Base-by-base conservation (phyloP, 53 echinoderm and acorn worm genomes). In the Luidia sarsii region DNA sequence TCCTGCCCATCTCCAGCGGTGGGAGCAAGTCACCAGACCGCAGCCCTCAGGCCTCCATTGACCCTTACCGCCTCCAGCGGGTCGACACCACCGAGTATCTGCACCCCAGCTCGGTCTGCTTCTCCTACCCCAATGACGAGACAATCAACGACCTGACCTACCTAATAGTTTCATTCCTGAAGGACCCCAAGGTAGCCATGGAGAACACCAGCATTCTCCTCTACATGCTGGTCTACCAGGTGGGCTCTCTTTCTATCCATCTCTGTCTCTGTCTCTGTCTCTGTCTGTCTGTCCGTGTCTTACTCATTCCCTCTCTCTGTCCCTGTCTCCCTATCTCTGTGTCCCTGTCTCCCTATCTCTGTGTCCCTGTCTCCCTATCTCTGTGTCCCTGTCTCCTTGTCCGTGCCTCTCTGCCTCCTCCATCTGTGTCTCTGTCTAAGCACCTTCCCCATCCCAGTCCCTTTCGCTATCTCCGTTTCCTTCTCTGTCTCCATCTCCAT, bases 91-190 rank as follows among this genome's bases (percentile, higher is more conserved):
- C 80, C 14, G 99, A 99, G 63, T 99, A 83, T 62, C 84, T 83
- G 36, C 99, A 99, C 64, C 99, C 99, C 3, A 91, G 90, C 61
- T 80, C 84, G 9, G 94, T 99, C 52, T 91, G 89, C 43, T 99
- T 94, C 87, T 80, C 86, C 80, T 99, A 99, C 53, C 89, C 91
- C 32, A 94, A 93, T 65, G 99, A 99, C 21, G 99, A 99, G 59
- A 89, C 91, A 3, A 90, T 99, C 64, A 89, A 82, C 41, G 99
- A 99, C 33, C 68, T 99, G 66, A 87, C 91, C 0, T 93, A 90
- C 56, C 66, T 99, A 19, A 89, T 99, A 20, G 87, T 87, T 0
- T 91, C 84, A 48, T 87, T 75, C 52, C 64, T 91, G 39, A 81
- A 86, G 7, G 81, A 71, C 29, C 81, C 67, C 3, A 84, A 80